Evolutionary conservation across 2,888 invertebrate species (phyloP).

Genomic region (Papilio demoleus): DNA sequence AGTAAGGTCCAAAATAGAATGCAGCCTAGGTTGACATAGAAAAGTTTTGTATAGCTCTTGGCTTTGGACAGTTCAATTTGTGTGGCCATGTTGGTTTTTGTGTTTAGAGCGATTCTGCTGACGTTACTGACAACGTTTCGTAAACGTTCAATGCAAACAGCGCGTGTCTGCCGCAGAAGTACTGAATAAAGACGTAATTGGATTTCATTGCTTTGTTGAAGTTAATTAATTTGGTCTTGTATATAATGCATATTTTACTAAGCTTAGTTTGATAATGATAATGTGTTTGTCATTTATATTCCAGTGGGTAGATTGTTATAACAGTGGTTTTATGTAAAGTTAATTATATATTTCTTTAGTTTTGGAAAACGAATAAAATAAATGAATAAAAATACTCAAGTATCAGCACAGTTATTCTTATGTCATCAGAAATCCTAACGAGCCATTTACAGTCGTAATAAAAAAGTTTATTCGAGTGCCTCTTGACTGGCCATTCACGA

Average conservation of each 20-base stretch:
- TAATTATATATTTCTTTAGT: too few relatives aligned
- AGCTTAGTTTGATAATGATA: neutral
- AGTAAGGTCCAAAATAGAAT: neutral
- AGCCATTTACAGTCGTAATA: constrained; percentile 15
- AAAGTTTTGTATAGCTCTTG: neutral
- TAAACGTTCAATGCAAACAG: constrained; percentile 9
- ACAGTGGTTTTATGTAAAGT: too few relatives aligned
- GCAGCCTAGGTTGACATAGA: neutral
- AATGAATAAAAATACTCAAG: neutral
- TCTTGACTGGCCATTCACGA: neutral
- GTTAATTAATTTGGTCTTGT: neutral
- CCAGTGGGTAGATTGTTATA: neutral
- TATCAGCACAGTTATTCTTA: neutral
- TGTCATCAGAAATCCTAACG: neutral
- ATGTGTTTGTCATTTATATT: neutral
- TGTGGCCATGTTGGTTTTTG: constrained; percentile 17
- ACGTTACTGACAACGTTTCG: constrained; percentile 2
- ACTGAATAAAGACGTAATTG: constrained; percentile 20
- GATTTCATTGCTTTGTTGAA: constrained; percentile 15
- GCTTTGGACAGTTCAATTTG: constrained; percentile 11
- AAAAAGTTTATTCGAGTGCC: constrained; percentile 14
- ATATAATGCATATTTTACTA: constrained; percentile 4
- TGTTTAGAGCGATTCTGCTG: constrained; percentile 10
- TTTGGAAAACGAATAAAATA: too few relatives aligned
- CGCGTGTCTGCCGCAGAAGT: neutral